Evolutionary conservation across 2,888 invertebrate species (phyloP), one percentile per base, ranked within the genome.

Genomic region (Laspeyria flexula): DNA sequence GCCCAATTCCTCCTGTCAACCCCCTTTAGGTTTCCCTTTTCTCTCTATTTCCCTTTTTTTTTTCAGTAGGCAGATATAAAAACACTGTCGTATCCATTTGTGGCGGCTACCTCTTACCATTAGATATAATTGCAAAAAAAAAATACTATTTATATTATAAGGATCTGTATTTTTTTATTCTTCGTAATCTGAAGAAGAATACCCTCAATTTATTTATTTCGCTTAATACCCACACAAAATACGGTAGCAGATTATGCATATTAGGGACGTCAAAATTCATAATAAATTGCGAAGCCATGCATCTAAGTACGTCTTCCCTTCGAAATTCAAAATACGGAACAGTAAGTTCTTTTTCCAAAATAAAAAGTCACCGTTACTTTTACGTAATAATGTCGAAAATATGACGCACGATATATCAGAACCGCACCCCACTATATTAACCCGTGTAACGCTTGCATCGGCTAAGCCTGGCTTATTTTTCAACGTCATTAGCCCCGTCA

Each of bases 401-500:
- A 77, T 79, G 78, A 72, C 70, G 60, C 46, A 67, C 64, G 57
- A 78, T 79, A 75, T 73, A 76, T 79, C 75, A 77, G 69, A 50
- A 62, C 61, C 45, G 55, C 74, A 74, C 78, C 79, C 75, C 55
- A 63, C 65, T 65, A 60, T 67, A 70, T 60, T 64, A 69, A 70
- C 57, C 68, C 65, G 55, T 72, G 56, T 64, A 69, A 61, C 63
- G 71, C 76, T 60, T 77, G 77, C 77, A 77, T 76, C 70, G 71
- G 65, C 78, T 75, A 73, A 77, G 68, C 78, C 67, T 54, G 71
- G 75, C 63, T 77, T 77, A 77, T 76, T 79, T 78, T 79, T 79
- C 79, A 79, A 69, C 75, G 70, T 77, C 79, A 79, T 79, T 79
- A 77, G 75, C 39, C 62, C 50, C 67, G 76, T 76, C 77, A 77